Base-by-base conservation (phyloP, 2,113 vertebrate genomes). In the Malaclemys terrapin region DNA sequence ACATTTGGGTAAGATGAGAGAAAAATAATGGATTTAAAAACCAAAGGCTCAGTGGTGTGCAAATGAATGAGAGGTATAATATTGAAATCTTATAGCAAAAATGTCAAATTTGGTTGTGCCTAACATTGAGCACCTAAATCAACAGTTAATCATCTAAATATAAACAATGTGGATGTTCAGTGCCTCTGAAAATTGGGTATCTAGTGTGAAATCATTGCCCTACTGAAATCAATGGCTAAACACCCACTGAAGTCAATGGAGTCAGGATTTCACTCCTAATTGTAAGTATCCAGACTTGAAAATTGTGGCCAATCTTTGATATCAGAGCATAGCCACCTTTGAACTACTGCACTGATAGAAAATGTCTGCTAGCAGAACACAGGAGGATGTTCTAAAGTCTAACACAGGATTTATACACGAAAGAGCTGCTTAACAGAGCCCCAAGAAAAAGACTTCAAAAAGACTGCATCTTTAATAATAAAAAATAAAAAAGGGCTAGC, bases 401-500 rank as follows among this genome's bases (percentile, higher is more conserved):
- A 54, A 75, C 49, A 82, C 76, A 53, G 84, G 84, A 88, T 83
- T 95, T 86, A 92, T 25, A 69, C 87, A 93, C 81, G 76, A 72
- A 75, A 85, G 89, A 91, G 84, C 54, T 57, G 85, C 88, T 93
- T 89, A 95, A 91, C 76, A 95, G 91, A 90, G 54, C 38, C 91
- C 92, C 42, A 92, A 95, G 89, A 93, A 92, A 96, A 89, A 82
- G 88, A 88, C 93, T 95, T 94, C 95, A 94, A 92, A 95, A 94
- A 89, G 75, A 94, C 89, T 85, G 90, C 92, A 92, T 91, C 94
- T 95, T 95, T 93, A 96, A 95, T 85, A 94, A 94, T 91, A 95
- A 85, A 85, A 82, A 82, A 85, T 87, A 10, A 45, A 91, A 96
- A 96, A 57, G 93, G 93, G 91, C 86, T 85, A 82, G 89, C 86